A percentile compares a stretch with the other conserved stretches of the same genome.
phyloP scores from a whole-genome alignment of 2,113 vertebrate species.

The Muscicapa adusta region DNA sequence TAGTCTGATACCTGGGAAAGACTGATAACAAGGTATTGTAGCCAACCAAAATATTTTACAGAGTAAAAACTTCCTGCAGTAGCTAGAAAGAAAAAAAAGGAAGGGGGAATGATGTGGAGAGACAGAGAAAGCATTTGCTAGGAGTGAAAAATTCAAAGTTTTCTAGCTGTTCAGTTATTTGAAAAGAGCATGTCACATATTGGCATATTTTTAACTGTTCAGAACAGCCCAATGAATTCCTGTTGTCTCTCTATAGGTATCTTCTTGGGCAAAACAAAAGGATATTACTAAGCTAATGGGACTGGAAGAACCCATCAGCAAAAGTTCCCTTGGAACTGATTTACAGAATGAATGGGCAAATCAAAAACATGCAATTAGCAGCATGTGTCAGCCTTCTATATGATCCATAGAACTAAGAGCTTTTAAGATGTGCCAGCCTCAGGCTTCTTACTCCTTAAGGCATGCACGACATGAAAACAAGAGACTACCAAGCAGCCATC shows the following conservation, averaged over 20 bases:
- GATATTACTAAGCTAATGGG: constrained; percentile 30
- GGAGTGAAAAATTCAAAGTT: neutral
- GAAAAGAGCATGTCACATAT: neutral
- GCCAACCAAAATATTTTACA: neutral
- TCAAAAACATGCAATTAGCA: constrained; percentile 17
- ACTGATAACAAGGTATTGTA: neutral
- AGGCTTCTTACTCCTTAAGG: constrained; percentile 22
- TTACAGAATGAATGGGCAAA: constrained; percentile 56
- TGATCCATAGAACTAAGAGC: neutral
- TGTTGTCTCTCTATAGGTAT: neutral
- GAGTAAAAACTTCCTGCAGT: neutral
- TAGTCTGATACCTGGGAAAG: neutral
- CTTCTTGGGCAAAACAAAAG: constrained; percentile 31
- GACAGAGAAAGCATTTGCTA: neutral
- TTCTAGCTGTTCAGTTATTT: neutral
- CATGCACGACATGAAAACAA: neutral
- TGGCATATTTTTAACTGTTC: neutral
- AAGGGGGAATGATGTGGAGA: neutral
- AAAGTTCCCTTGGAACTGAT: constrained; percentile 39
- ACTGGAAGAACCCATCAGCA: constrained; percentile 34
- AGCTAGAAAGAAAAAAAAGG: neutral
- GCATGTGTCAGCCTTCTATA: constrained; percentile 25
- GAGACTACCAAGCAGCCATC: neutral
- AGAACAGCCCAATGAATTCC: neutral
- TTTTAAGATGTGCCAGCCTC: neutral